phyloP scores from a whole-genome alignment of 1,140 invertebrate genomes.

The Leptinotarsa lineolata region DNA sequence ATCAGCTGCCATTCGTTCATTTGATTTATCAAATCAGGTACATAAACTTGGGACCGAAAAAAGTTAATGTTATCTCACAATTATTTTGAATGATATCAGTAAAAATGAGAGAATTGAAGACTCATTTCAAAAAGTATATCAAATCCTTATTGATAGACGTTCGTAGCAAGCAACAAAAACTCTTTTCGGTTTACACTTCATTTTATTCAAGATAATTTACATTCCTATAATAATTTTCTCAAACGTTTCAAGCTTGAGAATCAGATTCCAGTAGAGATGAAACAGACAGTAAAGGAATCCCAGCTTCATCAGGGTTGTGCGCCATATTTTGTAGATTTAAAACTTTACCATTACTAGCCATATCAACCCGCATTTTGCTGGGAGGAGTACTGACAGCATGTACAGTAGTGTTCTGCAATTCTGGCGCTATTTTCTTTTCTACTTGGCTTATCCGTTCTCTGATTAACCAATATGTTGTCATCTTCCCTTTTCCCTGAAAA shows the following conservation, averaged over 20 bases:
- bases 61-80: too few species aligned
- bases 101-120: too few species aligned
- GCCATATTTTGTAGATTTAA: not conserved
- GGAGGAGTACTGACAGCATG: not conserved
- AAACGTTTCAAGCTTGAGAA: not conserved
- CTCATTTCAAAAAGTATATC: too few species aligned
- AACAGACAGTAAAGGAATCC: slow-evolving; percentile 4
- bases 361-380: not conserved
- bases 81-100: too few species aligned
- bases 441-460: slow-evolving; percentile 63
- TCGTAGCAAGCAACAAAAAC: too few species aligned
- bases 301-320: slow-evolving; percentile 5
- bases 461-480: slow-evolving; percentile 88
- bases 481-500: slow-evolving; percentile 81
- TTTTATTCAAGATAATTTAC: too few species aligned
- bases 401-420: slow-evolving; percentile 8
- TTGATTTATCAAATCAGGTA: too few species aligned
- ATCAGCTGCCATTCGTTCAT: too few species aligned
- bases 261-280: not conserved
- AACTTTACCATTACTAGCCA: not conserved
- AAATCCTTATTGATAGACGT: too few species aligned
- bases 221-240: too few species aligned
- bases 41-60: too few species aligned
- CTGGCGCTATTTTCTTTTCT: not conserved
- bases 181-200: too few species aligned